A percentile compares a stretch with the other conserved stretches of the same genome.
These are phyloP conservation scores for Pomacea canaliculata DNA, from an alignment of 2,888 invertebrate species.

Conservation along the genomic window DNA sequence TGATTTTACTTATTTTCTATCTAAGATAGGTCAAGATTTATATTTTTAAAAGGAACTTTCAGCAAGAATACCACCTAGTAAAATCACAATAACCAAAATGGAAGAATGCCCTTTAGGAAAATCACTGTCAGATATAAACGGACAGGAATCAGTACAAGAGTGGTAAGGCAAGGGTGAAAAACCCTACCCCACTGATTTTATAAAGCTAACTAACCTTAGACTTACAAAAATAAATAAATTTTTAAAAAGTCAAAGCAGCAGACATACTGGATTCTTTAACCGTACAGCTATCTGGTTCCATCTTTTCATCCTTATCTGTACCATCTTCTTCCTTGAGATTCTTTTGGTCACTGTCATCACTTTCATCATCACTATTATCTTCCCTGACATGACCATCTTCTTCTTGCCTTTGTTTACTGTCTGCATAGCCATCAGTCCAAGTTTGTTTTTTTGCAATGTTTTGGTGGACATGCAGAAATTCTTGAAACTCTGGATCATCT, in stretches of 20 bases:
- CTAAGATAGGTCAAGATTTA: too few relatives aligned
- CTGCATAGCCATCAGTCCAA: conserved; percentile 74
- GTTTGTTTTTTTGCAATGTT: conserved; percentile 68
- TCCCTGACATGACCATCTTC: conserved; percentile 29
- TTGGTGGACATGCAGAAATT: conserved; percentile 89
- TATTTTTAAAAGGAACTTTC: too few relatives aligned
- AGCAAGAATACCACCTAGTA: too few relatives aligned
- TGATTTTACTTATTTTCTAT: too few relatives aligned
- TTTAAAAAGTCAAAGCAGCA: conserved; percentile 4
- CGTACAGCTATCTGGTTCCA: neutral
- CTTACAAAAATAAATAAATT: neutral
- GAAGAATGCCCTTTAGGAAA: too few relatives aligned
- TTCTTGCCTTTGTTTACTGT: conserved; percentile 11
- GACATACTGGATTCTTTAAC: neutral
- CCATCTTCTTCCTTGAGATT: neutral
- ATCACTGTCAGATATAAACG: too few relatives aligned
- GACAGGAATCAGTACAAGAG: too few relatives aligned
- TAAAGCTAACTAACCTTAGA: too few relatives aligned
- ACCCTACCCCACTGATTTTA: too few relatives aligned
- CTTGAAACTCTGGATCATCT: conserved; percentile 88
- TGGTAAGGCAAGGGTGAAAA: too few relatives aligned
- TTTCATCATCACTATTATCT: conserved; percentile 26
- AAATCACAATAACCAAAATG: too few relatives aligned
- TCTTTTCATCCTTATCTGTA: conserved; percentile 46
- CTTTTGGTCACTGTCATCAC: neutral